A percentile compares a stretch with the other conserved stretches of the same genome.
Evolutionary conservation across 2,888 invertebrate species (phyloP).

Genomic region (Notodonta dromedarius): DNA sequence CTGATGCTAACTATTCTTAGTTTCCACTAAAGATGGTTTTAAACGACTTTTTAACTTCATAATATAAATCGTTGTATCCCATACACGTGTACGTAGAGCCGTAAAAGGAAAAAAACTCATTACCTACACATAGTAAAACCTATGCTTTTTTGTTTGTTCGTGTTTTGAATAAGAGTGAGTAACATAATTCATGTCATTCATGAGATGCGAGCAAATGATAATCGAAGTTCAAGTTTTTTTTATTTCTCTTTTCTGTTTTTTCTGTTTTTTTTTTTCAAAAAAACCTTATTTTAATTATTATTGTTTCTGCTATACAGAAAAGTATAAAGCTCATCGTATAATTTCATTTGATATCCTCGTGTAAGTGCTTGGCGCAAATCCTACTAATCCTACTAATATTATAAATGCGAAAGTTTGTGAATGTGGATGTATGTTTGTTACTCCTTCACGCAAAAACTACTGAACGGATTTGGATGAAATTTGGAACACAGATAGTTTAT

Average conservation of each 20-base stretch:
- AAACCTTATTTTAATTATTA: not conserved
- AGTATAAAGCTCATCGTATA: too few species aligned
- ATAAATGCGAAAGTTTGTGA: too few species aligned
- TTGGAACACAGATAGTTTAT: too few species aligned
- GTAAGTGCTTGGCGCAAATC: too few species aligned
- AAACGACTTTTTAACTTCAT: not conserved
- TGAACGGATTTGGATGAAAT: too few species aligned
- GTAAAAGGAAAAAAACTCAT: constrained; percentile 22
- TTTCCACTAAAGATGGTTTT: not conserved
- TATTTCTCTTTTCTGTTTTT: not conserved
- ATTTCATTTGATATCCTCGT: too few species aligned
- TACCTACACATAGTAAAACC: constrained; percentile 8
- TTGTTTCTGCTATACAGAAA: too few species aligned
- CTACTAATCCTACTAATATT: too few species aligned
- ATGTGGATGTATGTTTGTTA: too few species aligned
- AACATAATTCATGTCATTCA: constrained; percentile 31
- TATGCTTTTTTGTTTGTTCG: constrained; percentile 13
- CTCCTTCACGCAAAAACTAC: too few species aligned
- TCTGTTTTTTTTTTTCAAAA: not conserved
- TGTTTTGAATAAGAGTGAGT: constrained; percentile 5
- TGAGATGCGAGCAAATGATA: constrained; percentile 23
- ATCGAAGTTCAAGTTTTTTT: constrained; percentile 10
- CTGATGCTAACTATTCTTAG: not conserved
- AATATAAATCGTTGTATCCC: constrained; percentile 7
- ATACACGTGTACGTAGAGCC: constrained; percentile 12